Percentiles rank a stretch among this genome's conserved stretches.
Conservation (phyloP, 2,113 vertebrate genomes). For the Eonycteris spelaea region DNA sequence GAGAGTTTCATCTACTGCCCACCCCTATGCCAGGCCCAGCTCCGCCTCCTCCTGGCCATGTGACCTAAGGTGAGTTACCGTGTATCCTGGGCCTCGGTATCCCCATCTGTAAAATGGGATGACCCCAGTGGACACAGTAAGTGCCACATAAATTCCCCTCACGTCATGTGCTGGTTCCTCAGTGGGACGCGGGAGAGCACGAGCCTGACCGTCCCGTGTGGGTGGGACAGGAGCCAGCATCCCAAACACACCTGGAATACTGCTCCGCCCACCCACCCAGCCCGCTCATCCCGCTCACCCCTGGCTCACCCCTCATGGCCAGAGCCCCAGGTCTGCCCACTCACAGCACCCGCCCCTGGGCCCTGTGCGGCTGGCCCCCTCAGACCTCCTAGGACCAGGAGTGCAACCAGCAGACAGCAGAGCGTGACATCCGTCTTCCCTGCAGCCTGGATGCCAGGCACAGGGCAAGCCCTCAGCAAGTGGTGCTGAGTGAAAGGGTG, state of each 20-base stretch:
- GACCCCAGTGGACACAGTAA: fast-evolving
- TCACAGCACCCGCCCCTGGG: no score
- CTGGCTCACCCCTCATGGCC: no score
- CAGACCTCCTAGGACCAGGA: background rate
- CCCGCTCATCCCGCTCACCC: background rate
- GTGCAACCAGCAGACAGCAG: fast-evolving
- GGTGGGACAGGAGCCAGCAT: fast-evolving
- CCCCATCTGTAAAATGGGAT: background rate
- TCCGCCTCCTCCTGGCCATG: background rate
- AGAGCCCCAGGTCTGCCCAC: background rate
- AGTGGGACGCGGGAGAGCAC: fast-evolving
- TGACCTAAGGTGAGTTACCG: background rate
- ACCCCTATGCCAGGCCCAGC: background rate
- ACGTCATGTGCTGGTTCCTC: fast-evolving
- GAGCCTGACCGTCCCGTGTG: fast-evolving
- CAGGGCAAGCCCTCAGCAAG: background rate
- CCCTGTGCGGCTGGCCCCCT: fast-evolving
- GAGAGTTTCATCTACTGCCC: fast-evolving
- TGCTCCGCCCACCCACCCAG: background rate
- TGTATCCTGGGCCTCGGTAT: background rate
- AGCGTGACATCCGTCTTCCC: no score
- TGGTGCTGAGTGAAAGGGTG: background rate
- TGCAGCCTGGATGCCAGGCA: fast-evolving
- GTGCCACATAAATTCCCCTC: background rate
- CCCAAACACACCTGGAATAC: background rate